phyloP scores from a whole-genome alignment of 2,888 invertebrate genomes.

The Anorthoa munda region DNA sequence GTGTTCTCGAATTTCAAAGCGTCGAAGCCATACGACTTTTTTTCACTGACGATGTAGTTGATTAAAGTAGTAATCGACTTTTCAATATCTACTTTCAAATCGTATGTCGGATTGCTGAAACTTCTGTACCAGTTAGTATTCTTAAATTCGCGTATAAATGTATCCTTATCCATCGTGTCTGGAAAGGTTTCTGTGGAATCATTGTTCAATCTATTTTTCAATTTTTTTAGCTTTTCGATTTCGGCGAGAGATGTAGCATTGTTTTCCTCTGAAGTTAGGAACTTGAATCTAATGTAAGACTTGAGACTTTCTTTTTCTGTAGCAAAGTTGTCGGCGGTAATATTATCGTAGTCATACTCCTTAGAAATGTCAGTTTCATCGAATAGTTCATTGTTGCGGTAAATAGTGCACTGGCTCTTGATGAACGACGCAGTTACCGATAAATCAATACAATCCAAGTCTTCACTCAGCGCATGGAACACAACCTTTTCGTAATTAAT shows the following conservation, averaged over 20 bases:
- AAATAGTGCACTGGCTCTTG: slow-evolving; percentile 63
- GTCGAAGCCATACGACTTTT: slow-evolving; percentile 74
- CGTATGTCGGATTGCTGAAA: slow-evolving; percentile 45
- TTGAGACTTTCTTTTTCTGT: slow-evolving; percentile 67
- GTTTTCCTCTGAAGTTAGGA: slow-evolving; percentile 59
- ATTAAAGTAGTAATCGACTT: slow-evolving; percentile 73
- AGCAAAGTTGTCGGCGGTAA: slow-evolving; percentile 68
- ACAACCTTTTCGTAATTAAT: slow-evolving; percentile 32
- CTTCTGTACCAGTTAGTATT: slow-evolving; percentile 68
- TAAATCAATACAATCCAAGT: slow-evolving; percentile 34
- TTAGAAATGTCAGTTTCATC: slow-evolving; percentile 69
- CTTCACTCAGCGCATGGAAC: slow-evolving; percentile 25
- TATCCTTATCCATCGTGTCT: slow-evolving; percentile 24
- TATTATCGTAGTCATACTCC: slow-evolving; percentile 70
- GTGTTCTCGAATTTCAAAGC: slow-evolving; percentile 70
- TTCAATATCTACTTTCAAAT: slow-evolving; percentile 68
- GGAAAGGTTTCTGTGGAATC: slow-evolving; percentile 5
- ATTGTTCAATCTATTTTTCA: slow-evolving; percentile 33
- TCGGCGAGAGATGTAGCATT: slow-evolving; percentile 64
- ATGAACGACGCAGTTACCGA: slow-evolving; percentile 64
- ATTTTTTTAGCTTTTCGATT: slow-evolving; percentile 41
- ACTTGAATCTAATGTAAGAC: slow-evolving; percentile 75
- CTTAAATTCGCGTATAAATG: slow-evolving; percentile 44
- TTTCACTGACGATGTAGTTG: slow-evolving; percentile 74
- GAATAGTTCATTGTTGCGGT: slow-evolving; percentile 51